phyloP scores from a whole-genome alignment of 1,140 invertebrate species.

The Hormaphis cornu region DNA sequence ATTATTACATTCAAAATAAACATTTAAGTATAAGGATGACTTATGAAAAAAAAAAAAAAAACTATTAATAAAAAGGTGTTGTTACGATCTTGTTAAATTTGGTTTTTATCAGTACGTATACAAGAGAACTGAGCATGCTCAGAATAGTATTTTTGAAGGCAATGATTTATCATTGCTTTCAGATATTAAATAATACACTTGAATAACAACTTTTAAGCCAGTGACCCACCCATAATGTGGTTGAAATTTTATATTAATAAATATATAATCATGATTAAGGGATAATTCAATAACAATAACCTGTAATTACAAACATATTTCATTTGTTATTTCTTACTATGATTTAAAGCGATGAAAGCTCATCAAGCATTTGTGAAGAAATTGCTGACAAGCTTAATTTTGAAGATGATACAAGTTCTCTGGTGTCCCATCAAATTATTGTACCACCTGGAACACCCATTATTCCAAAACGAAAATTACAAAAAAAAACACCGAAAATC shows the following conservation, averaged over 20 bases:
- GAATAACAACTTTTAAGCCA: too few species aligned
- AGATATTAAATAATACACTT: too few species aligned
- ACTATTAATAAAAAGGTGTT: not conserved
- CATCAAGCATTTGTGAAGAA: slow-evolving; percentile 13
- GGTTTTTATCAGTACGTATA: too few species aligned
- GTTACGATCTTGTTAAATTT: not conserved
- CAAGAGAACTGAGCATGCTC: too few species aligned
- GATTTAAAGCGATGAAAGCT: slow-evolving; percentile 4
- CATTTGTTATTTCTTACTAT: slow-evolving; percentile 14
- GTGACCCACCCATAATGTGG: too few species aligned
- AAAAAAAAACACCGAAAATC: slow-evolving; percentile 3
- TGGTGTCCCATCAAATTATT: not conserved
- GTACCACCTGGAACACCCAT: not conserved
- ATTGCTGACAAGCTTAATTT: not conserved
- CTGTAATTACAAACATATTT: slow-evolving; percentile 30
- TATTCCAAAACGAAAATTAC: slow-evolving; percentile 5
- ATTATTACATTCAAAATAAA: too few species aligned
- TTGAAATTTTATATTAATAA: not conserved
- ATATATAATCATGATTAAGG: not conserved
- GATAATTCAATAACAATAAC: not conserved
- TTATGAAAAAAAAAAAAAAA: not conserved
- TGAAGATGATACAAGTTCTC: not conserved
- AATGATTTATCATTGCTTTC: too few species aligned
- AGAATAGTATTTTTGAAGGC: too few species aligned
- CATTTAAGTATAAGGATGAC: too few species aligned